Evolutionary conservation across 2,113 vertebrate genomes (phyloP), one percentile per base, ranked within the genome.

Genomic region (Actenoides hombroni): DNA sequence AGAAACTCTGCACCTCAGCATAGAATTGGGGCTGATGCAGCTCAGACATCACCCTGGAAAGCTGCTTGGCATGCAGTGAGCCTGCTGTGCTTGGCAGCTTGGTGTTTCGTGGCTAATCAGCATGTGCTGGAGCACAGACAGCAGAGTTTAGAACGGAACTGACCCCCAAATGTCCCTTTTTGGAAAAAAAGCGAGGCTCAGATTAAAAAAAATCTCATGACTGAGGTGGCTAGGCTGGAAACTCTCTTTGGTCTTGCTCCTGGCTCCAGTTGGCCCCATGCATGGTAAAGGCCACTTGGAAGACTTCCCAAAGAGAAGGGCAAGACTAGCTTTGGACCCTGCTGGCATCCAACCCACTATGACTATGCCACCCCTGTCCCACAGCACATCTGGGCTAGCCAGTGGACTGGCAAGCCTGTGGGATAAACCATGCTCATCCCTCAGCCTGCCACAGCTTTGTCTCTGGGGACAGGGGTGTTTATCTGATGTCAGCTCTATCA

Each of bases 11-110:
- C 20, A 48, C 9, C 11, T 2, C 0, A 0, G 4, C 1, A 0
- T 65, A 48, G 48, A 16, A 64, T 0, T 4, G 6, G 86, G 68
- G 57, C n/a, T 6, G 12, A 39, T 29, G 48, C 1, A 1, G 48
- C 39, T 80, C 67, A 74, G 74, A 8, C 60, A 78, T 64, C 1
- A 1, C 51, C 88, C 53, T 1, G 4, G 53, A 46, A 88, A 93
- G 64, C 92, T 93, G 68, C 56, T 95, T 97, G 92, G 76, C 76
- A 93, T 94, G 83, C 88, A 75, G 61, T 7, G 42, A 67, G 93
- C 35, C 94, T 92, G 73, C 94, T 51, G 23, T 18, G 33, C 94
- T 96, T 96, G 91, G 95, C 70, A 88, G 73, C 78, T 26, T 8
- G 12, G 59, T 69, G 59, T 56, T 81, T 78, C 26, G 54, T 73